Evolutionary conservation across 2,113 vertebrate species (phyloP).

Genomic region (Macrotus californicus): DNA sequence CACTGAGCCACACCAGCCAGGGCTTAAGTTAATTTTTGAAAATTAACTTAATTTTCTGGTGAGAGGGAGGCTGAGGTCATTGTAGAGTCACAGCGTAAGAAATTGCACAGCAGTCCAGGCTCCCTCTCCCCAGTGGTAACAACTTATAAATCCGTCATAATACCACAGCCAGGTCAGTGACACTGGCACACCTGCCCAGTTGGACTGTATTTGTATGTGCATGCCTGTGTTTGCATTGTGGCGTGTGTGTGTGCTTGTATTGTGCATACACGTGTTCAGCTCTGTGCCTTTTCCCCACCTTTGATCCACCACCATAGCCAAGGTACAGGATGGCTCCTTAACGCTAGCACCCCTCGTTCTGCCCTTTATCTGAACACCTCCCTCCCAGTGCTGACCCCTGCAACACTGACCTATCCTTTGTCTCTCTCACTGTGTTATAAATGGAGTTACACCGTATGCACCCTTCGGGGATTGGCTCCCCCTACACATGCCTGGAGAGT

Average conservation of each 20-base stretch:
- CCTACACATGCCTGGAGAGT: neutral
- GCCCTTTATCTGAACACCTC: neutral
- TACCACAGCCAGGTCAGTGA: neutral
- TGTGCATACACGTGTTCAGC: neutral
- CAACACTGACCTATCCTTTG: neutral
- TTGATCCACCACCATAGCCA: neutral
- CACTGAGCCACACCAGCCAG: too few species aligned
- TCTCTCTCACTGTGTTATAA: neutral
- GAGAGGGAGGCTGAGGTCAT: neutral
- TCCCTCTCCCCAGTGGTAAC: too few species aligned
- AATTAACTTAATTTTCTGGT: too few species aligned
- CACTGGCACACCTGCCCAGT: neutral
- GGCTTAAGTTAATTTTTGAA: neutral
- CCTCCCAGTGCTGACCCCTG: neutral
- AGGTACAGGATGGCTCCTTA: neutral
- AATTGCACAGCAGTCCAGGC: neutral
- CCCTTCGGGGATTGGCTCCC: neutral
- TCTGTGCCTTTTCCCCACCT: neutral
- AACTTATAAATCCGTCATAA: too few species aligned
- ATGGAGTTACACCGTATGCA: neutral
- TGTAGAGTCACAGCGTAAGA: neutral
- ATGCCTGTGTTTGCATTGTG: neutral
- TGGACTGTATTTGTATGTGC: neutral
- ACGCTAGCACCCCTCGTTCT: fast-evolving
- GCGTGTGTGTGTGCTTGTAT: neutral